Evolutionary conservation across 2,797 vertebrate species (phyloP).

Genomic region (Sebastiscus albofasciatus): DNA sequence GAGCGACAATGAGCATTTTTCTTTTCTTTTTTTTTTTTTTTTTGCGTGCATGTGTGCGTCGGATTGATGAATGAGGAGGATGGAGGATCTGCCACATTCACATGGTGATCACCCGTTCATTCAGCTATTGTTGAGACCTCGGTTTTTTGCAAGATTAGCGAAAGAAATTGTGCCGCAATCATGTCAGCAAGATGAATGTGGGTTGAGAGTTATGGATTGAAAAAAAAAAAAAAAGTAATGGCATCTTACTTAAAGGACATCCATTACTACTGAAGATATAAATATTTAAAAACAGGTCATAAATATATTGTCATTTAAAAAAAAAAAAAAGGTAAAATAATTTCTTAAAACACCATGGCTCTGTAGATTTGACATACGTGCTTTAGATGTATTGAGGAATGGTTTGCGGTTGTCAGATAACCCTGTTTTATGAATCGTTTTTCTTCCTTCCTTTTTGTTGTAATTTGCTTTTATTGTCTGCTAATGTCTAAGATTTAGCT

Average conservation of each 20-base stretch:
- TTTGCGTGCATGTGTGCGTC: constrained; percentile 18
- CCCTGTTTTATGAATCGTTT: background rate
- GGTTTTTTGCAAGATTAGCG: constrained; percentile 44
- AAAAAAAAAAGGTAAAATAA: background rate
- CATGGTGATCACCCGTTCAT: constrained; percentile 60
- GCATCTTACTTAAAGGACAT: background rate
- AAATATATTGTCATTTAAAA: background rate
- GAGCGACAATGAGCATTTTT: constrained; percentile 45
- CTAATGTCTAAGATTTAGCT: background rate
- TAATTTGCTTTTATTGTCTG: background rate
- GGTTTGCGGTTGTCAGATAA: background rate
- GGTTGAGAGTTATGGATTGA: constrained; percentile 4
- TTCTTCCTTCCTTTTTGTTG: background rate
- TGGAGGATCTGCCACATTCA: constrained; percentile 61
- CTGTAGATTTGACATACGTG: background rate
- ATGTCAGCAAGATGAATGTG: constrained; percentile 27
- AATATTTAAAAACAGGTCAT: background rate
- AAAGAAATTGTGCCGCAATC: constrained; percentile 37
- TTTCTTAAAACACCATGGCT: background rate
- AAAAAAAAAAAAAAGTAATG: background rate
- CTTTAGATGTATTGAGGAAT: background rate
- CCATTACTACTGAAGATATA: background rate
- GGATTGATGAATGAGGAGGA: constrained; percentile 64
- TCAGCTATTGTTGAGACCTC: constrained; percentile 42
- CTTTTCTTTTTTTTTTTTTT: constrained; percentile 7